Evolutionary conservation across 2,888 invertebrate genomes (phyloP).

Genomic region (Thymelicus sylvestris): DNA sequence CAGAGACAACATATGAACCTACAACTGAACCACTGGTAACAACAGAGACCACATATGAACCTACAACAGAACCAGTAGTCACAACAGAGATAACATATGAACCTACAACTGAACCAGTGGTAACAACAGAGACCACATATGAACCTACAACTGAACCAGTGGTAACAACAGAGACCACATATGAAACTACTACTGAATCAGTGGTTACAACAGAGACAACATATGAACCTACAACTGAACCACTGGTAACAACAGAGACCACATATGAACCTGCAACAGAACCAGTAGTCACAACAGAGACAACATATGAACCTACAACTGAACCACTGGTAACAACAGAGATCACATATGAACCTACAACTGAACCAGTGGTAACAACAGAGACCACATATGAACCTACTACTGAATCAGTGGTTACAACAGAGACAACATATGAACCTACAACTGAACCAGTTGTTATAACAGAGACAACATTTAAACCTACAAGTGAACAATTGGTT

Average conservation of each 20-base stretch:
- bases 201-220: neutral
- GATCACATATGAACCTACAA: conserved; percentile 8
- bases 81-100: neutral
- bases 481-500: conserved; percentile 6
- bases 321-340: conserved; percentile 11
- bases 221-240: conserved; percentile 28
- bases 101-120: neutral
- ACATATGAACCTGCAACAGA: conserved; percentile 17
- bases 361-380: conserved; percentile 15
- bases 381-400: conserved; percentile 20
- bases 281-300: conserved; percentile 27
- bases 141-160: neutral
- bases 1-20: conserved; percentile 10
- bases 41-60: conserved; percentile 2
- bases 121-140: too few species aligned
- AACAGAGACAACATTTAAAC: conserved; percentile 27
- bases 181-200: neutral
- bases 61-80: neutral
- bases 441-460: conserved; percentile 25
- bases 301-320: conserved; percentile 30
- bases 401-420: conserved; percentile 20
- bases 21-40: neutral
- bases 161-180: neutral
- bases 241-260: conserved; percentile 9
- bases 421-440: conserved; percentile 13